phyloP scores from a whole-genome alignment of 2,888 invertebrate species.

The Notodonta ziczac region DNA sequence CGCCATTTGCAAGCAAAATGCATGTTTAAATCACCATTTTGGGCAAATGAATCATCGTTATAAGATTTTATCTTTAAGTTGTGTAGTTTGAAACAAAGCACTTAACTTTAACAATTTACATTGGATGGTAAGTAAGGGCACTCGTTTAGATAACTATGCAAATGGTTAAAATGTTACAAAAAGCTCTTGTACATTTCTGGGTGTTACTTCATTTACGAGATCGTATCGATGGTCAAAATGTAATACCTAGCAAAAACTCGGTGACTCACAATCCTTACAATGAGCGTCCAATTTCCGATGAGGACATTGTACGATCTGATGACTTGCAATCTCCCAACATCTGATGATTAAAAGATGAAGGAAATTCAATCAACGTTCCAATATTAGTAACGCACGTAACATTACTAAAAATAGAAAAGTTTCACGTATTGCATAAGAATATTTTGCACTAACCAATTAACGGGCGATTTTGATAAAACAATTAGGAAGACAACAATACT shows the following conservation, averaged over 20 bases:
- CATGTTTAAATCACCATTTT: conserved; percentile 14
- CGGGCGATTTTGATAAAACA: conserved; percentile 27
- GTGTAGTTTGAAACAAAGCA: conserved; percentile 13
- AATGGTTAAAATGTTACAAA: not conserved
- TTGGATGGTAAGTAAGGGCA: not conserved
- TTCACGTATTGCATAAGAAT: conserved; percentile 27
- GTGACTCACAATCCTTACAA: conserved; percentile 2
- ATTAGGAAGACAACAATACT: conserved; percentile 36
- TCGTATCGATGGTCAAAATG: not conserved
- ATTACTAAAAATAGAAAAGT: conserved; percentile 20
- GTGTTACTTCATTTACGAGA: not conserved
- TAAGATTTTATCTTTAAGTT: conserved; percentile 13
- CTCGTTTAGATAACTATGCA: no score
- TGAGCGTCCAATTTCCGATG: not conserved
- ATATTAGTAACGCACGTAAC: conserved; percentile 15
- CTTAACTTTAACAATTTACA: not conserved
- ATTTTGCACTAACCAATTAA: conserved; percentile 27
- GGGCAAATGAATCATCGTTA: conserved; percentile 15
- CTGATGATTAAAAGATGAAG: conserved; percentile 3
- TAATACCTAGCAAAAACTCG: not conserved
- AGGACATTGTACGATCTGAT: conserved; percentile 3
- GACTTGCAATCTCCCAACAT: conserved; percentile 1
- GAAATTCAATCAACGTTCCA: conserved; percentile 7
- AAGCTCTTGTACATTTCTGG: not conserved
- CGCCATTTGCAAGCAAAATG: conserved; percentile 23